Conservation (phyloP, 2,113 vertebrate genomes). For the Butorides virescens region DNA sequence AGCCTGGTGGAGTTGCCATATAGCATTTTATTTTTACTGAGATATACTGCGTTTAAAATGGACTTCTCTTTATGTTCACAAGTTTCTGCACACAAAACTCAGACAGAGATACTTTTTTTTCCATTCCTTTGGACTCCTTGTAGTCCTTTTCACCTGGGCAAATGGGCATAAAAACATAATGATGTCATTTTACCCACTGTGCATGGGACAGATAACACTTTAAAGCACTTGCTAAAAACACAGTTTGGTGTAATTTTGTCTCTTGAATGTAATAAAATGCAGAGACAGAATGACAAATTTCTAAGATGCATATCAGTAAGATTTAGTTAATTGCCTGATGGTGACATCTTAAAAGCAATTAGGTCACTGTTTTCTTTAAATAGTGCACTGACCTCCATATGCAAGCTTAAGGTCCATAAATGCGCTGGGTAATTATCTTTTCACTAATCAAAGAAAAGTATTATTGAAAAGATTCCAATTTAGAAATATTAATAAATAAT, state of each 20-base stretch:
- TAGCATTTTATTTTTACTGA: not conserved
- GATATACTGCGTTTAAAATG: not conserved
- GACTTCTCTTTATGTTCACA: not conserved
- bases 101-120: not conserved
- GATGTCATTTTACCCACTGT: not conserved
- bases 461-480: constrained; percentile 38
- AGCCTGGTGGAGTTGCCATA: not conserved
- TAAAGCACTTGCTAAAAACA: not conserved
- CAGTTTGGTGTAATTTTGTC: not conserved
- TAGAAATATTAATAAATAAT: constrained; percentile 57
- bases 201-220: not conserved
- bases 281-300: not conserved
- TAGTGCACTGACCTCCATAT: constrained; percentile 9
- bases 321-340: not conserved
- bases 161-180: not conserved
- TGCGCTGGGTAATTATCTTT: not conserved
- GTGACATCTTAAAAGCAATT: not conserved
- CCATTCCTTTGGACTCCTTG: not conserved
- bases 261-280: not conserved
- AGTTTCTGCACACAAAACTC: not conserved
- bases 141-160: not conserved
- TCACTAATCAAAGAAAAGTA: constrained; percentile 10
- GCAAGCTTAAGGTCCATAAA: constrained; percentile 11
- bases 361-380: not conserved
- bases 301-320: not conserved